Conservation (phyloP, 2,888 invertebrate species). For the Hyposoter didymator region DNA sequence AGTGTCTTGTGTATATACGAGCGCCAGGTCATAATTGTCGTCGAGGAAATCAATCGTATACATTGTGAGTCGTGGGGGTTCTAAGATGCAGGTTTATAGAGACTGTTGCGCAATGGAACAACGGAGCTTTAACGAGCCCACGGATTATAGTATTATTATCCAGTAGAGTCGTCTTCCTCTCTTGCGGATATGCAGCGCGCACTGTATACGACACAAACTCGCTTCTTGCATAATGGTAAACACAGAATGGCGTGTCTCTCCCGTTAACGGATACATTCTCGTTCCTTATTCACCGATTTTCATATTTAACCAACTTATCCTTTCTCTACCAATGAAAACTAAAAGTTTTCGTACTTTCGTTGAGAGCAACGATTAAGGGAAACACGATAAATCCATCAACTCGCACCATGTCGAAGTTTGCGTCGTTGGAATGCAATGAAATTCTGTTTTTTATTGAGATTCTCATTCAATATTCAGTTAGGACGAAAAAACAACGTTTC, state of each 20-base stretch:
- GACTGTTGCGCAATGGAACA: conserved; percentile 46
- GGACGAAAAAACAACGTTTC: too few relatives aligned
- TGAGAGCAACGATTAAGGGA: not conserved
- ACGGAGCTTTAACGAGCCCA: conserved; percentile 50
- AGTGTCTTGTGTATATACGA: not conserved
- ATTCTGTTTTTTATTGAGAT: too few relatives aligned
- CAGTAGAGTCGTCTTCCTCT: conserved; percentile 34
- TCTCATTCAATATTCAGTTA: too few relatives aligned
- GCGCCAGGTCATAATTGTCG: conserved; percentile 30
- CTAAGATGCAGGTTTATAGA: conserved; percentile 25
- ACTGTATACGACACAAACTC: conserved; percentile 4
- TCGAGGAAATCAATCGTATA: conserved; percentile 39
- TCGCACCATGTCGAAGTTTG: too few relatives aligned
- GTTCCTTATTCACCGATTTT: conserved; percentile 3
- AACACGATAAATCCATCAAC: not conserved
- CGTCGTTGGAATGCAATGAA: too few relatives aligned
- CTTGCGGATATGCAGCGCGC: conserved; percentile 7
- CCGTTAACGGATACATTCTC: not conserved
- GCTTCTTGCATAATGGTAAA: conserved; percentile 58
- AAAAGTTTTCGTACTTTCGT: not conserved
- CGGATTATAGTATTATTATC: conserved; percentile 51
- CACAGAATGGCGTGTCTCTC: conserved; percentile 35
- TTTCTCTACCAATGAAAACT: not conserved
- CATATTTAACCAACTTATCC: not conserved
- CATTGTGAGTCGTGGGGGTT: conserved; percentile 14